Percentiles rank a stretch among this genome's conserved stretches.
Evolutionary conservation across 1,140 invertebrate genomes (phyloP).

Genomic region (Drosophila tani): DNA sequence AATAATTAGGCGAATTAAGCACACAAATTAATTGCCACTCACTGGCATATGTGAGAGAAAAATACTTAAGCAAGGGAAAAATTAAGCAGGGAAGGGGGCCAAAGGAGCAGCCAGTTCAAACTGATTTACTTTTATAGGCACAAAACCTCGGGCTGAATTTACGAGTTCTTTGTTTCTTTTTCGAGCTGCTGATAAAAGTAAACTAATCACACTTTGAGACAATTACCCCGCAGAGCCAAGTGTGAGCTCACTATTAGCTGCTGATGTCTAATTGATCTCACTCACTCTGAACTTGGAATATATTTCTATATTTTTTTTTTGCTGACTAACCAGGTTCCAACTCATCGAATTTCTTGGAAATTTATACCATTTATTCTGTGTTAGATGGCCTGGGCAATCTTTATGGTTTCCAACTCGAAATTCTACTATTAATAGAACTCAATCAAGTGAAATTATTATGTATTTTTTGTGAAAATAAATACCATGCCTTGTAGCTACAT

Average conservation of each 20-base stretch:
- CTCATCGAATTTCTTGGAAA: neutral
- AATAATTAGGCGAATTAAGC: constrained; percentile 82
- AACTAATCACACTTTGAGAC: constrained; percentile 28
- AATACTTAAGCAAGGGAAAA: constrained; percentile 7
- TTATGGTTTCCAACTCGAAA: neutral
- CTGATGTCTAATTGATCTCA: constrained; percentile 22
- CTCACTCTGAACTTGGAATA: neutral
- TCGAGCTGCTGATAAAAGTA: constrained; percentile 17
- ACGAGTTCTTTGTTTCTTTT: constrained; percentile 22
- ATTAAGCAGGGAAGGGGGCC: neutral
- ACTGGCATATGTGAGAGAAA: constrained; percentile 64
- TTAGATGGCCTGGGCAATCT: neutral
- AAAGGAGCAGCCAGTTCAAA: constrained; percentile 33
- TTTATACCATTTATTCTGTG: no score
- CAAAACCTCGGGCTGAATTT: constrained; percentile 58
- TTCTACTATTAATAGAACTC: neutral
- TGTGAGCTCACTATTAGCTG: constrained; percentile 34
- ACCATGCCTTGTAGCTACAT: neutral
- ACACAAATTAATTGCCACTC: constrained; percentile 76
- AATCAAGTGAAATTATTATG: no score
- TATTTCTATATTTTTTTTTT: neutral
- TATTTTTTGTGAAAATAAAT: neutral
- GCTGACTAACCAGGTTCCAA: constrained; percentile 6
- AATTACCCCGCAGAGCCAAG: neutral
- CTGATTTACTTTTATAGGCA: constrained; percentile 79